phyloP scores from a whole-genome alignment of 2,797 vertebrate genomes.

The Lacerta bilineata region DNA sequence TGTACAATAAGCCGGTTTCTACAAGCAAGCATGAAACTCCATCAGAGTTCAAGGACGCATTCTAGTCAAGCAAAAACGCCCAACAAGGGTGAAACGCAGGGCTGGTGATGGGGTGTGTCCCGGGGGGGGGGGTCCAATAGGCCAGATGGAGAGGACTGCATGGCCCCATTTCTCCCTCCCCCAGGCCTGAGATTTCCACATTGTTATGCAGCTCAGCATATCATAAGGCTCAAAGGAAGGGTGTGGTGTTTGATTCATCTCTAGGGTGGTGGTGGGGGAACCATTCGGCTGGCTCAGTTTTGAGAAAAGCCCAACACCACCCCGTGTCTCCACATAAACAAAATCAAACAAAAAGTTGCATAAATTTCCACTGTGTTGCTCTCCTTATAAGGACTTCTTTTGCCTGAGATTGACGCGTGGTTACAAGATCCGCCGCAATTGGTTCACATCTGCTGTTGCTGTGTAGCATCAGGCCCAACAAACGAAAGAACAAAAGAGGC shows the following conservation, averaged over 20 bases:
- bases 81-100: no score
- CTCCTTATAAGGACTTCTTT: background rate
- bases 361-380: background rate
- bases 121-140: no score
- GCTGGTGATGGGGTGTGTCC: no score
- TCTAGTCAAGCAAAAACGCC: no score
- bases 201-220: background rate
- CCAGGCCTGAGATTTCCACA: no score
- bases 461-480: background rate
- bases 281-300: background rate
- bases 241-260: background rate
- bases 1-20: no score
- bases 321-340: background rate
- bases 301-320: background rate
- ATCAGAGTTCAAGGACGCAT: no score
- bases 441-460: constrained; percentile 11
- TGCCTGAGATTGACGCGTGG: background rate
- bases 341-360: background rate
- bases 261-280: background rate
- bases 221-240: background rate
- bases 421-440: background rate
- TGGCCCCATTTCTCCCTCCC: no score
- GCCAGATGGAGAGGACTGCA: no score
- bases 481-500: background rate
- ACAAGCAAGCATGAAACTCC: no score